These are phyloP conservation scores for Thaleichthys pacificus DNA, from an alignment of 2,797 vertebrate species.

Conservation along the genomic window DNA sequence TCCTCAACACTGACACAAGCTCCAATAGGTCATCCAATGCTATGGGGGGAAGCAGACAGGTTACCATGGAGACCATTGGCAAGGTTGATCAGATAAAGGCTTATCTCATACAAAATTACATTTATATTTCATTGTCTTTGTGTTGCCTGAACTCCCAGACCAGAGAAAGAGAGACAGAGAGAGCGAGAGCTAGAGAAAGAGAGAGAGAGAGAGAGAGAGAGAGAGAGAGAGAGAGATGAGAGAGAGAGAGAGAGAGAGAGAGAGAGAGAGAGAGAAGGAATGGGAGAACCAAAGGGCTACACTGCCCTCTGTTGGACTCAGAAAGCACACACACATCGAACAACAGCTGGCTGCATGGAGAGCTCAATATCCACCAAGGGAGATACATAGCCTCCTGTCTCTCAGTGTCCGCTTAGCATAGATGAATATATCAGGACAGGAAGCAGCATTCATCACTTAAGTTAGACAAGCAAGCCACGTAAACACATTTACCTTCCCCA, in stretches of 20 bases:
- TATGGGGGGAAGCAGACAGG: neutral
- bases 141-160: neutral
- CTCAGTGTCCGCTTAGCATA: too few species aligned
- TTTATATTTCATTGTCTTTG: too few species aligned
- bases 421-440: too few species aligned
- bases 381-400: slow-evolving; percentile 1
- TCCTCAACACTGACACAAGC: neutral
- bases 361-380: slow-evolving; percentile 12
- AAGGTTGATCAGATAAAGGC: slow-evolving; percentile 25
- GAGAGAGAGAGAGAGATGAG: neutral
- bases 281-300: neutral
- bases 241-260: neutral
- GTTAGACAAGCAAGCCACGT: slow-evolving; percentile 1
- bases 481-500: too few species aligned
- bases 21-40: neutral
- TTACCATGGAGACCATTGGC: neutral
- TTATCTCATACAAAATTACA: neutral
- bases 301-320: neutral
- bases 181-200: slow-evolving; percentile 3
- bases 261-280: neutral
- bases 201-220: slow-evolving; percentile 1
- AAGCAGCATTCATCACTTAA: slow-evolving; percentile 4
- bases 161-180: neutral
- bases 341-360: neutral
- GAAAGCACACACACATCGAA: slow-evolving; percentile 4